Base-by-base conservation (phyloP, 2,113 vertebrate genomes). In the Picathartes gymnocephalus region DNA sequence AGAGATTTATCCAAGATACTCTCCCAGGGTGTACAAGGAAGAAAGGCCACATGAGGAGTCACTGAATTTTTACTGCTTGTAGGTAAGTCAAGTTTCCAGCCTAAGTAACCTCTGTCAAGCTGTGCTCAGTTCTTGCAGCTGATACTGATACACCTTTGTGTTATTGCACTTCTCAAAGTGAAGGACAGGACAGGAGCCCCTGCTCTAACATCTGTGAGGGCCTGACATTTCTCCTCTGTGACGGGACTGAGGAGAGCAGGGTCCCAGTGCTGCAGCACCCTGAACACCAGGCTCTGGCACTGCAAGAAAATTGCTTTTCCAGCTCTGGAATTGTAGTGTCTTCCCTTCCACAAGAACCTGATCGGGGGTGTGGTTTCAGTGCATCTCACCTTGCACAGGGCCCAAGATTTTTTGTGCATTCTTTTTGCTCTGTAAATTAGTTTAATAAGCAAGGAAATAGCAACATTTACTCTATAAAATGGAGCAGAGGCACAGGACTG, bases 81-180 rank as follows among this genome's bases (percentile, higher is more conserved):
- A 56, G 93, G 90, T 86, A 81, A 94, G 94, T 86, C 16, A 11
- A 14, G 37, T 39, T 47, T 80, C 47, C 53, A 54, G 70, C 23
- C 50, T 47, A 16, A 39, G 37, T 13, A 60, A 65, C 42, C 33
- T 72, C 71, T 60, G 57, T 64, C 24, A 66, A 56, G 27, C 53
- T 40, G 1, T 35, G 88, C 64, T 80, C 61, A 28, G 48, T 22
- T 40, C 45, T 12, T 57, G 61, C 53, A 13, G 42, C 27, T 87
- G 31, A 11, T 6, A 1, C 47, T 31, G 65, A 20, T 17, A 9
- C 15, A 47, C 2, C 37, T 88, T 60, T 62, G 76, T 24, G 37
- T 73, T 95, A 94, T 93, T 96, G 96, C 95, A 93, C 93, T 88
- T 76, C 2, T 44, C 16, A 27, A 31, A 47, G 2, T 5, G 61